Percentiles rank a stretch among this genome's conserved stretches.
Conservation (phyloP, 92 coral and sea anemone species). For the Phenganax stokvisi region DNA sequence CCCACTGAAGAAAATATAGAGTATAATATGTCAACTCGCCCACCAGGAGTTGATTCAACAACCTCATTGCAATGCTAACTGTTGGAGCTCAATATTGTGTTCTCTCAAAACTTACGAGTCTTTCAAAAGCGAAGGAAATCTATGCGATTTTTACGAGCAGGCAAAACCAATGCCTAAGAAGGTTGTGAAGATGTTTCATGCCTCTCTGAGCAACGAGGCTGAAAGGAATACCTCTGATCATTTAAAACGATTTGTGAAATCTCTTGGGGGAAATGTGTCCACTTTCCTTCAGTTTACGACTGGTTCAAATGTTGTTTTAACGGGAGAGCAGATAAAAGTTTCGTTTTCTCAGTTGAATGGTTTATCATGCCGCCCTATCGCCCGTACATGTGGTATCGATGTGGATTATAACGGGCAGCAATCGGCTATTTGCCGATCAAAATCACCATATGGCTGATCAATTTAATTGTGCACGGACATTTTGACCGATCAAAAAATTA, state of each 20-base stretch:
- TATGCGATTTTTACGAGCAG: neutral
- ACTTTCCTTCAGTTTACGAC: neutral
- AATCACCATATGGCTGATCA: slow-evolving; percentile 37
- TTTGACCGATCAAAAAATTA: slow-evolving; percentile 13
- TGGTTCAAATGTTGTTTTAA: neutral
- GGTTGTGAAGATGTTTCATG: neutral
- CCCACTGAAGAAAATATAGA: slow-evolving; percentile 51
- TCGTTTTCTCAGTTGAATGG: neutral
- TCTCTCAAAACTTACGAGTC: slow-evolving; percentile 21
- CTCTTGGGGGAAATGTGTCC: neutral
- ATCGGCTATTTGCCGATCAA: slow-evolving; percentile 40
- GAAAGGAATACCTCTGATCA: neutral
- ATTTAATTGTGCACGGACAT: slow-evolving; percentile 33
- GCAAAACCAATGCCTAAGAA: neutral
- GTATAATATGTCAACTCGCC: too few relatives aligned
- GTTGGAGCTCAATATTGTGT: slow-evolving; percentile 37
- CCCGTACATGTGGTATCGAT: neutral
- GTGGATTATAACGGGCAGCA: slow-evolving; percentile 30
- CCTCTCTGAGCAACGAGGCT: neutral
- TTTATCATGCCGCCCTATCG: neutral
- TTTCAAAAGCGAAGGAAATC: neutral
- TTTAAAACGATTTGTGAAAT: neutral
- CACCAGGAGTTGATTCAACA: slow-evolving; percentile 37
- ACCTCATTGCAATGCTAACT: slow-evolving; percentile 36
- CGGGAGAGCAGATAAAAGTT: neutral